Evolutionary conservation across 2,113 vertebrate genomes (phyloP).

Genomic region (Plotosus lineatus): DNA sequence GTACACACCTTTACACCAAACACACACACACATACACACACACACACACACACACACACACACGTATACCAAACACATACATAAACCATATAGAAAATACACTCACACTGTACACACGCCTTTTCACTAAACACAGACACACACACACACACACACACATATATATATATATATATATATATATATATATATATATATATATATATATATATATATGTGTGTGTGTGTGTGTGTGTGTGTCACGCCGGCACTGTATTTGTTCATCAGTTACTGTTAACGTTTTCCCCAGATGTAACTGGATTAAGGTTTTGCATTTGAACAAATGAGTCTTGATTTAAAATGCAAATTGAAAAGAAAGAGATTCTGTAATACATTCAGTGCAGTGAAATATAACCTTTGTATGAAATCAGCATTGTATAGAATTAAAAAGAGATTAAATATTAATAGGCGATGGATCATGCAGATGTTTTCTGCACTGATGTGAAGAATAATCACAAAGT

Average conservation of each 20-base stretch:
- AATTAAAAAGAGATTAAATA: neutral
- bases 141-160: too few relatives aligned
- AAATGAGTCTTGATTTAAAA: slow-evolving; percentile 3
- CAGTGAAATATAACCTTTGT: neutral
- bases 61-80: too few relatives aligned
- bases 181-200: too few relatives aligned
- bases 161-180: too few relatives aligned
- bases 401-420: neutral
- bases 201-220: too few relatives aligned
- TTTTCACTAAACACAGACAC: too few relatives aligned
- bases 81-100: too few relatives aligned
- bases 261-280: neutral
- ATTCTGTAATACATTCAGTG: neutral
- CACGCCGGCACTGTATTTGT: neutral
- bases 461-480: neutral
- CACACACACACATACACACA: too few relatives aligned
- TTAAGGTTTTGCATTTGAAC: neutral
- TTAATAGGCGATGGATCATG: neutral
- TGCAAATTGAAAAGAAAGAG: neutral
- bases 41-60: too few relatives aligned
- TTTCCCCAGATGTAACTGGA: neutral
- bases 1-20: too few relatives aligned
- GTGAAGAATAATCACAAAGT: neutral
- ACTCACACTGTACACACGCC: too few relatives aligned
- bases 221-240: too few relatives aligned